Percentiles rank a stretch among this genome's conserved stretches.
Conservation (phyloP, 2,113 vertebrate species). For the Catharus minimus region DNA sequence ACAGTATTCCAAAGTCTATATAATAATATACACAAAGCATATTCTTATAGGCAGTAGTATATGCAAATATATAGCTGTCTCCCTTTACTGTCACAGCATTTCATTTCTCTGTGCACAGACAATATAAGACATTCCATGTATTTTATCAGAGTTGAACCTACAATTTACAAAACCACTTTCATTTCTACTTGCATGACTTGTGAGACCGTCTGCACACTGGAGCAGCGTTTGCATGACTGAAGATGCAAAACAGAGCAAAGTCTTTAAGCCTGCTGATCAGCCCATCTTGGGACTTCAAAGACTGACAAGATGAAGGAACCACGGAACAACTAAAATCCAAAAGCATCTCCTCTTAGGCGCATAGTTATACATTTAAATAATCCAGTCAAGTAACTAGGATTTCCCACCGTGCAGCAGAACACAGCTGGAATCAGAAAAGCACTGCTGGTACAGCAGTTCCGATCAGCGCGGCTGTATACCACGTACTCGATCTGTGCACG, state of each 20-base stretch:
- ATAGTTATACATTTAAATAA: not conserved
- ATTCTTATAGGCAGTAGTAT: not conserved
- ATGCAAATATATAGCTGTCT: not conserved
- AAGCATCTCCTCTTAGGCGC: not conserved
- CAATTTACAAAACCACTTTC: not conserved
- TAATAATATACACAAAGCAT: not conserved
- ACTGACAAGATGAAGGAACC: not conserved
- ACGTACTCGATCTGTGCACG: rapidly evolving
- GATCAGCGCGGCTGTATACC: no score
- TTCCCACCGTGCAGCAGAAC: not conserved
- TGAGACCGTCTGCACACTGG: not conserved
- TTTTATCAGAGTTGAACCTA: not conserved
- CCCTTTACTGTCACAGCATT: not conserved
- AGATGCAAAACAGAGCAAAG: constrained; percentile 22
- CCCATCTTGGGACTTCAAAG: constrained; percentile 16
- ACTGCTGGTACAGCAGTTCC: not conserved
- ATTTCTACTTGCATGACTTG: not conserved
- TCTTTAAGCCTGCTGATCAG: not conserved
- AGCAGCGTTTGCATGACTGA: not conserved
- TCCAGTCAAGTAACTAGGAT: rapidly evolving
- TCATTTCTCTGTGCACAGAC: not conserved
- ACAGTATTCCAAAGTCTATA: not conserved
- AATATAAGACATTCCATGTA: not conserved
- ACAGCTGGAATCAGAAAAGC: not conserved
- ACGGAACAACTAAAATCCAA: not conserved